Evolutionary conservation across 1,140 invertebrate genomes (phyloP).

Genomic region (Cotesia vestalis): DNA sequence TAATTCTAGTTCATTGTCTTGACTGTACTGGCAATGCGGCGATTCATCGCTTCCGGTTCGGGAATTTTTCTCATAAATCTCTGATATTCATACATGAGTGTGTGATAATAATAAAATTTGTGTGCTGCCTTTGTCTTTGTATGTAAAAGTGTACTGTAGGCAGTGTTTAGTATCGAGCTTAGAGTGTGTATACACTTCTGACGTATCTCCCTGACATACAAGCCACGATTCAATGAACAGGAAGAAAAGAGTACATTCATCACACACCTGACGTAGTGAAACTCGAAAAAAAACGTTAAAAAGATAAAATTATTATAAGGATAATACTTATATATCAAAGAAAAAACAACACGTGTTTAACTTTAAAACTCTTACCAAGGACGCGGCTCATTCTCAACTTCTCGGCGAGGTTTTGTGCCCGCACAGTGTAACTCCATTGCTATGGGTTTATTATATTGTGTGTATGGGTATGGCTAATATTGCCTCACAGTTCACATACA

Average conservation of each 20-base stretch:
- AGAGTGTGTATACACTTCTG: too few species aligned
- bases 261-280: conserved; percentile 26
- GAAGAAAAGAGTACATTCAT: conserved; percentile 30
- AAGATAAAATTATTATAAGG: background rate
- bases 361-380: conserved; percentile 5
- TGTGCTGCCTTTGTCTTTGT: background rate
- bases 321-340: background rate
- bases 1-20: conserved; percentile 36
- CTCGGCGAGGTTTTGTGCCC: too few species aligned
- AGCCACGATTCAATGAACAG: conserved; percentile 14
- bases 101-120: conserved; percentile 7
- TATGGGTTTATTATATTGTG: background rate
- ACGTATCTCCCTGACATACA: conserved; percentile 17
- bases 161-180: too few species aligned
- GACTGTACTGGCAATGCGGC: conserved; percentile 7
- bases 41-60: conserved; percentile 33
- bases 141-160: too few species aligned
- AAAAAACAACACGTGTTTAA: background rate
- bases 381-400: background rate
- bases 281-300: conserved; percentile 6
- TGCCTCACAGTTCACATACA: background rate
- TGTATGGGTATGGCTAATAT: background rate
- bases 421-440: background rate
- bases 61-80: conserved; percentile 31
- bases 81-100: background rate